phyloP scores from a whole-genome alignment of 2,888 invertebrate species.

The Erpobdella octoculata region DNA sequence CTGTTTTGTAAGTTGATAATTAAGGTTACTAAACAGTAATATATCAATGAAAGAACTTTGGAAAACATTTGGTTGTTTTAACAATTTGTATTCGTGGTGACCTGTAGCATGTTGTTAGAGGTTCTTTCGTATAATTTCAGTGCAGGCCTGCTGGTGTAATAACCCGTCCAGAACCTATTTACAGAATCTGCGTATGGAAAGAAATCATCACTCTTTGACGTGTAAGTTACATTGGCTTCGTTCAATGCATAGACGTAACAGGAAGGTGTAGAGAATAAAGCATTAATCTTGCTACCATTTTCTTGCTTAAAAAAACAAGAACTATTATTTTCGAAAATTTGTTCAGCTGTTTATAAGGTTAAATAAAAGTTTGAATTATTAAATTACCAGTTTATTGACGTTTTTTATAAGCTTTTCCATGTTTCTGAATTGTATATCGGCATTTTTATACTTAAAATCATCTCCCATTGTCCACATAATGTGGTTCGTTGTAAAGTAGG shows the following conservation, averaged over 20 bases:
- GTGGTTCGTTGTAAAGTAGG: constrained; percentile 60
- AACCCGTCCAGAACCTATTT: constrained; percentile 85
- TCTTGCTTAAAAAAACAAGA: too few species aligned
- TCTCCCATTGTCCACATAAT: constrained; percentile 78
- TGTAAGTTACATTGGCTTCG: constrained; percentile 64
- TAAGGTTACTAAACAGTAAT: too few species aligned
- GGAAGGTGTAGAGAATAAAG: constrained; percentile 59
- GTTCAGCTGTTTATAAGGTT: too few species aligned
- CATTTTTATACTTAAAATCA: constrained; percentile 79
- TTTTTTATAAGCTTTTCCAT: constrained; percentile 78
- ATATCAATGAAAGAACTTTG: too few species aligned
- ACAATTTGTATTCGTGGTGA: constrained; percentile 36
- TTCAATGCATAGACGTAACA: constrained; percentile 55
- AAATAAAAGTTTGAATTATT: too few species aligned
- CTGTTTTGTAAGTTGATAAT: too few species aligned
- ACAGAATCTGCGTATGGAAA: constrained; percentile 65
- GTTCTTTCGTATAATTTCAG: constrained; percentile 53
- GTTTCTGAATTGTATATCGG: constrained; percentile 71
- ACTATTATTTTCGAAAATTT: too few species aligned
- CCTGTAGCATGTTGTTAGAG: constrained; percentile 53
- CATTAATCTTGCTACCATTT: constrained; percentile 54
- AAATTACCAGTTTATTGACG: constrained; percentile 55
- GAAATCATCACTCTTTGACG: constrained; percentile 50
- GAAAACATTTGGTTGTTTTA: too few species aligned
- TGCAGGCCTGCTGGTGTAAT: constrained; percentile 55